Evolutionary conservation across 2,888 invertebrate genomes (phyloP).

Genomic region (Sinelater perroti): DNA sequence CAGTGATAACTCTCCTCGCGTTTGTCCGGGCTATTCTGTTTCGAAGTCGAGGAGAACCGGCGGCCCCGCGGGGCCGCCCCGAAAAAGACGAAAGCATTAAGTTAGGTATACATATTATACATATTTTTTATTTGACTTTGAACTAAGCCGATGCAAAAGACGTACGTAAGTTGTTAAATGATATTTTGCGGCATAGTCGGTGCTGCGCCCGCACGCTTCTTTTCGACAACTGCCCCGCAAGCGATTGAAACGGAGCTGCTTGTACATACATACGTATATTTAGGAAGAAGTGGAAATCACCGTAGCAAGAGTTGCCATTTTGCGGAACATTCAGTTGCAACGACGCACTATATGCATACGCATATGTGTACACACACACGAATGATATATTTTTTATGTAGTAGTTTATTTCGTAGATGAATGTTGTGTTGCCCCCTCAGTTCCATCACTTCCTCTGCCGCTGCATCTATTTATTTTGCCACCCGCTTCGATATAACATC

Average conservation of each 20-base stretch:
- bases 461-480: too few species aligned
- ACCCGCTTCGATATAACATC: too few species aligned
- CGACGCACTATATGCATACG: conserved; percentile 17
- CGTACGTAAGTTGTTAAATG: conserved; percentile 26
- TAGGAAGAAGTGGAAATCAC: conserved; percentile 12
- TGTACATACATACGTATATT: conserved; percentile 25
- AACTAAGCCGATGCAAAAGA: too few species aligned
- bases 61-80: too few species aligned
- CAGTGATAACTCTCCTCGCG: too few species aligned
- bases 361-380: neutral
- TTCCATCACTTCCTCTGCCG: neutral
- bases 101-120: too few species aligned
- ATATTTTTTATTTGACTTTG: too few species aligned
- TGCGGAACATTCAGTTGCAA: conserved; percentile 31
- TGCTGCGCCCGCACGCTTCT: neutral
- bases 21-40: conserved; percentile 17
- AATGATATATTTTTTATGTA: conserved; percentile 25
- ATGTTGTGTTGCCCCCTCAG: conserved; percentile 23
- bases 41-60: too few species aligned
- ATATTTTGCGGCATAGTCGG: conserved; percentile 25
- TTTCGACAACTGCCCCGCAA: conserved; percentile 8
- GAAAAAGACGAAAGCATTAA: too few species aligned
- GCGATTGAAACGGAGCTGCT: too few species aligned
- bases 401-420: conserved; percentile 21
- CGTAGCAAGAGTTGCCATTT: conserved; percentile 18